Base-by-base conservation (phyloP, 2,888 invertebrate genomes). In the Euphydryas editha region DNA sequence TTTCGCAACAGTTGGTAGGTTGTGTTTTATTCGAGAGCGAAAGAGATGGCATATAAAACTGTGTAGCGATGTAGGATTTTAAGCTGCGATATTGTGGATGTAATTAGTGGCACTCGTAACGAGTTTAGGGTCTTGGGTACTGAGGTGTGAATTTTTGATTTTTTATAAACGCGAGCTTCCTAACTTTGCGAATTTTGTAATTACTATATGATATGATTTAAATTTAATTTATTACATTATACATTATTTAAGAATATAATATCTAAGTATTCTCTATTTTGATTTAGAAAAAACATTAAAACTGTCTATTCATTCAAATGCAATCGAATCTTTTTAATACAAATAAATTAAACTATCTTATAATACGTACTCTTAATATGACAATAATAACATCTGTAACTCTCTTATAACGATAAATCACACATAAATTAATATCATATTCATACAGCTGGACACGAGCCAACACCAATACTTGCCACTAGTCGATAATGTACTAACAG, bases 61-160 rank as follows among this genome's bases (percentile, higher is more conserved):
- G 84, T 83, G 83, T 83, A 79, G 78, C 78, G 80, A 83, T 86
- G 86, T 83, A 76, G 84, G 84, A 88, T 85, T 87, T 88, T 85
- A 86, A 88, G 87, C 87, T 82, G 76, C 81, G 80, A 82, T 85
- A 87, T 86, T 87, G 84, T 82, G 83, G 81, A 77, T 85, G 85
- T 87, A 88, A 88, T 89, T 90, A 90, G 88, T 86, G 89, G 88
- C 81, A 77, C 79, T 78, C 79, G 81, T 86, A 86, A 87, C 86
- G 85, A 85, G 85, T 82, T 87, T 84, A 85, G 83, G 84, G 82
- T 81, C 83, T 84, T 81, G 80, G 79, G 75, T 76, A 83, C 77
- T 80, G 81, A 82, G 82, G 82, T 84, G 86, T 83, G 80, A 85
- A 83, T 83, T 84, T 83, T 83, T 80, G 79, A 83, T 82, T 84